Evolutionary conservation across 2,113 vertebrate genomes (phyloP).

Genomic region (Columba janthina): DNA sequence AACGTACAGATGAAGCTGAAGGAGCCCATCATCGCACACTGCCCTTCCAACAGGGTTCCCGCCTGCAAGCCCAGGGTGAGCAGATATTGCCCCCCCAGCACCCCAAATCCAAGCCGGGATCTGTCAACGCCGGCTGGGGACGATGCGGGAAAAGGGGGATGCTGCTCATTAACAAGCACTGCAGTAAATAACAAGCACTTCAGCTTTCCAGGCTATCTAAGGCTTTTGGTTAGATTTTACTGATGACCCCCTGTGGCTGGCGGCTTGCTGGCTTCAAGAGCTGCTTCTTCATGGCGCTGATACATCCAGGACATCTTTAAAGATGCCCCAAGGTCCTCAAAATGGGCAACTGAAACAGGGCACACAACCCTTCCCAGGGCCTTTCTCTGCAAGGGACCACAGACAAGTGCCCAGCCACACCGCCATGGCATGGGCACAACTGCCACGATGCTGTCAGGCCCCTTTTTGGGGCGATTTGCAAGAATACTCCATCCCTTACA

Average conservation of each 20-base stretch:
- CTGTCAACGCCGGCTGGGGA: fast-evolving
- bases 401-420: background rate
- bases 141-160: background rate
- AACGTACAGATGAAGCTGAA: background rate
- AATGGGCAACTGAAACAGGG: fast-evolving
- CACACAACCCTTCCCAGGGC: fast-evolving
- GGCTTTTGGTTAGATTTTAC: background rate
- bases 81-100: fast-evolving
- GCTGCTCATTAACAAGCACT: background rate
- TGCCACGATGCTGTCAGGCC: background rate
- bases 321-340: background rate
- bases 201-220: background rate
- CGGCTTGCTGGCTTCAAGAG: background rate
- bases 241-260: background rate
- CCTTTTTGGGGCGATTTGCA: background rate
- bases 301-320: background rate
- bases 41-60: fast-evolving
- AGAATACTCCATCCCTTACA: background rate
- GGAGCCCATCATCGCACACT: background rate
- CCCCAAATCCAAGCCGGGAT: background rate
- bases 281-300: background rate
- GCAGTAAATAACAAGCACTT: background rate
- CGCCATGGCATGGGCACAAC: background rate
- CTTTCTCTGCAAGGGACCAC: fast-evolving
- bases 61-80: background rate